Evolutionary conservation across 1,140 invertebrate genomes (phyloP).

Genomic region (Drosophila ironensis): DNA sequence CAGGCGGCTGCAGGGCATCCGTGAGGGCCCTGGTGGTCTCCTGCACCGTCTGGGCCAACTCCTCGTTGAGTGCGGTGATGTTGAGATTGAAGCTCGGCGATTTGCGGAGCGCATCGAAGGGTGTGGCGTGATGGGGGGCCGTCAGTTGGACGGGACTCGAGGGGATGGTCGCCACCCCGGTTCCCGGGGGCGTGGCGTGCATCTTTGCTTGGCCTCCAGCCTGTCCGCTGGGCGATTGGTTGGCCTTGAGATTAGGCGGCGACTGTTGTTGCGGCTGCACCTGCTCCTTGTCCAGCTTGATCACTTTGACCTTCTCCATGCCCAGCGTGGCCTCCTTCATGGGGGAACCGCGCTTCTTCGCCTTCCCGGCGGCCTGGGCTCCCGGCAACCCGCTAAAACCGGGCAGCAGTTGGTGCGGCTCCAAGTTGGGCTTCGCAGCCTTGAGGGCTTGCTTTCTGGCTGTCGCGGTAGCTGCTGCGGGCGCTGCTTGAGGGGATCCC

Average conservation of each 20-base stretch:
- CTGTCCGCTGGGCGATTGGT: neutral
- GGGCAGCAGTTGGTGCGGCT: slow-evolving; percentile 38
- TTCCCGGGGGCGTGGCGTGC: slow-evolving; percentile 18
- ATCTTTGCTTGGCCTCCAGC: slow-evolving; percentile 2
- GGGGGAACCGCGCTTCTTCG: slow-evolving; percentile 75
- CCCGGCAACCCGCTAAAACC: neutral
- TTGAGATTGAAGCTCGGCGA: slow-evolving; percentile 81
- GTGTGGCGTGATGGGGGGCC: slow-evolving; percentile 33
- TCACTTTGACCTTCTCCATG: slow-evolving; percentile 43
- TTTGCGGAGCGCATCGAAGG: slow-evolving; percentile 74
- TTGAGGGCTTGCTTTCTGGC: slow-evolving; percentile 53
- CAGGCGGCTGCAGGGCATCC: slow-evolving; percentile 63
- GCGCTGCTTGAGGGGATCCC: no score
- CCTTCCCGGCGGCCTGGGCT: slow-evolving; percentile 11
- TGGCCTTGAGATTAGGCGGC: slow-evolving; percentile 9
- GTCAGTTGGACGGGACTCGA: slow-evolving; percentile 3
- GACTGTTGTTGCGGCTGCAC: slow-evolving; percentile 9
- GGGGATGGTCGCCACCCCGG: neutral
- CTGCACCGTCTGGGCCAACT: slow-evolving; percentile 73
- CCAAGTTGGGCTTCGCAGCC: slow-evolving; percentile 35
- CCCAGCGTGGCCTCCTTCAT: slow-evolving; percentile 59
- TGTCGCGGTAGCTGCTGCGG: slow-evolving; percentile 8
- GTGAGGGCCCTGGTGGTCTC: slow-evolving; percentile 72
- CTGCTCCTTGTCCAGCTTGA: slow-evolving; percentile 41
- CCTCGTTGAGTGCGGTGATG: slow-evolving; percentile 72